Base-by-base conservation (phyloP, 2,888 invertebrate genomes). In the Drosophila ustulata region DNA sequence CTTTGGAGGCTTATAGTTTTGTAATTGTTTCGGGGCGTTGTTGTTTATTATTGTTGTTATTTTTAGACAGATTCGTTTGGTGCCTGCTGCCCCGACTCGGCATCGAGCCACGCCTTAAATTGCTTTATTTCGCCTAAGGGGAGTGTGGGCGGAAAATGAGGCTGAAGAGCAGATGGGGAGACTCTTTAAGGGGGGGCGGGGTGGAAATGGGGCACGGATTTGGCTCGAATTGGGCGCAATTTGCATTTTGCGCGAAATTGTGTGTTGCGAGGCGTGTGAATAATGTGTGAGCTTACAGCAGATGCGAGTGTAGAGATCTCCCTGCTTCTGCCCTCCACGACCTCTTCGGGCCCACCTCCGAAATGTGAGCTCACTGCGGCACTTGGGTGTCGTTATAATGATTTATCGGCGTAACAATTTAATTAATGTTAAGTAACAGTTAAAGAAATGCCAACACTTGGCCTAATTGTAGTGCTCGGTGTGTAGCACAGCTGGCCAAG, bases 1-100 rank as follows among this genome's bases (percentile, higher is more conserved):
- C 89, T 87, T 84, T 75, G 71, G 88, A 80, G 89, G 83, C 88
- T 75, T 87, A 83, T 89, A 84, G 87, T 84, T 84, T 89, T 84
- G 88, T 84, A 84, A 84, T 84, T 89, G 83, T 84, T 84, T 87
- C 55, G 84, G 75, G 78, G 57, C 71, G 64, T 49, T 64, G 61
- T 73, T 77, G 71, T 71, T 70, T 74, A 69, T 80, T 69, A 58
- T 70, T 75, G 63, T 68, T 77, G 73, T 67, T 72, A 73, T 83
- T 88, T 83, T 88, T 63, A 55, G 77, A 85, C 80, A 66, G 87
- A 86, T 68, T 80, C 76, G 66, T 61, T 73, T 49, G 64, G 52
- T 41, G 47, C 23, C n/a, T 2, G 11, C 41, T 52, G 18, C 39
- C 13, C 39, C 8, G 8, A 39, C 39, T 39, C 39, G 2, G 13